Conservation (phyloP, 2,888 invertebrate genomes). For the Brachyopa scutellaris region DNA sequence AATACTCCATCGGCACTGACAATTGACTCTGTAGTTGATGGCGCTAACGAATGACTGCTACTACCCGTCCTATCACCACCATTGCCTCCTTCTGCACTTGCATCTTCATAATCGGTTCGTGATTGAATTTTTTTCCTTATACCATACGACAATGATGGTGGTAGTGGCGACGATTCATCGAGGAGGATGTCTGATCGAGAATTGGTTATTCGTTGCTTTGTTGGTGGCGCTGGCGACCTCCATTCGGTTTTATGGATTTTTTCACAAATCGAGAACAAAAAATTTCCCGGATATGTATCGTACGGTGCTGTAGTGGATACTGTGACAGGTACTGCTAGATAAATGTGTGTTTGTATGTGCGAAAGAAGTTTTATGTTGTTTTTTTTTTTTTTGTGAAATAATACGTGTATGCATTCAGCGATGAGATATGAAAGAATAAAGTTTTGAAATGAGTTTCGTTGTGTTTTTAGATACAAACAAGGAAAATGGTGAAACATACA, state of each 20-base stretch:
- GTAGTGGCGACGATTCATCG: constrained; percentile 8
- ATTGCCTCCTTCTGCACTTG: constrained; percentile 17
- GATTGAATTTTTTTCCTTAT: constrained; percentile 61
- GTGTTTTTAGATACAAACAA: constrained; percentile 17
- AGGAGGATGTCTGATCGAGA: constrained; percentile 35
- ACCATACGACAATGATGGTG: constrained; percentile 1
- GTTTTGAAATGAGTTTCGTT: constrained; percentile 53
- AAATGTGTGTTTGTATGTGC: not conserved
- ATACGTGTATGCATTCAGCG: constrained; percentile 21
- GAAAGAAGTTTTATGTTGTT: not conserved
- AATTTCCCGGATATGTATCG: constrained; percentile 75
- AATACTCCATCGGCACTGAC: constrained; percentile 55
- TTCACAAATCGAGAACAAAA: constrained; percentile 76
- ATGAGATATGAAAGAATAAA: constrained; percentile 53
- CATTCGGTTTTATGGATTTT: constrained; percentile 72
- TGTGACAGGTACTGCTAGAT: constrained; percentile 23
- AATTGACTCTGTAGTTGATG: constrained; percentile 58
- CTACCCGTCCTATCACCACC: constrained; percentile 7
- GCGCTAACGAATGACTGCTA: constrained; percentile 41
- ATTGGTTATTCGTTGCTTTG: constrained; percentile 40
- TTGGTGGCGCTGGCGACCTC: constrained; percentile 25
- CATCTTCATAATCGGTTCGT: constrained; percentile 66
- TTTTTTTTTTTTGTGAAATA: constrained; percentile 18
- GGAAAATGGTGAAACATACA: not conserved
- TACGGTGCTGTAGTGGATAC: constrained; percentile 55